Base-by-base conservation (phyloP, 2,888 invertebrate species). In the Amaurobius ferox region DNA sequence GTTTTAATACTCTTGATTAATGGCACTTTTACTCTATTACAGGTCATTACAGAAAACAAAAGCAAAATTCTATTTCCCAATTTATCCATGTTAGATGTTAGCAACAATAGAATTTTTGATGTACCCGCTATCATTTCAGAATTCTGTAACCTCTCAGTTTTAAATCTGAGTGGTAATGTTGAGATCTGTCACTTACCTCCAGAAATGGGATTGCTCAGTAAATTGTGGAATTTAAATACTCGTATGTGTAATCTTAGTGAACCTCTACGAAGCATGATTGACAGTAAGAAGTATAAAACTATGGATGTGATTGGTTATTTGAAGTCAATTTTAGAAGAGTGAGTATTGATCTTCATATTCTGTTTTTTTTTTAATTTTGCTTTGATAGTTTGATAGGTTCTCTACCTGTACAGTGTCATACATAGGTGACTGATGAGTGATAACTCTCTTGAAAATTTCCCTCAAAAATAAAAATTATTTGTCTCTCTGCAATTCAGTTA, bases 171-270 rank as follows among this genome's bases (percentile, higher is more conserved):
- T 90, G 95, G 96, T 64, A 98, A 97, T 90, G 92, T 93, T 92
- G 96, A 96, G 48, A 94, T 97, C 74, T 94, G 94, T 5, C 96
- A 97, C 90, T 93, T 99, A 76, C 99, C 99, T 0, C 96, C 98
- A 0, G 97, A 98, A 91, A 95, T 99, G 94, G 99, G 99, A 0
- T 92, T 98, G 7, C 93, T 99, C 1, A 95, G 96, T 0, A 94
- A 97, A n/a, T 93, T 99, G 48, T 99, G 99, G 98, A 98, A 98
- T 92, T 93, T 99, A 48, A 97, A 97, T 91, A 96, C 98, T 1
- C 94, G 95, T 62, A 97, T 97, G 1, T 99, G 99, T 90, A 93
- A 94, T 30, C 92, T 98, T 13, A 95, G 95, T 90, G 98, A 98
- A 90, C 98, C 98, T 0, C 92, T 98, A 0, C 95, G 94, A 87